Evolutionary conservation across 2,113 vertebrate species (phyloP).

Genomic region (Epinephelus cyanopodus): DNA sequence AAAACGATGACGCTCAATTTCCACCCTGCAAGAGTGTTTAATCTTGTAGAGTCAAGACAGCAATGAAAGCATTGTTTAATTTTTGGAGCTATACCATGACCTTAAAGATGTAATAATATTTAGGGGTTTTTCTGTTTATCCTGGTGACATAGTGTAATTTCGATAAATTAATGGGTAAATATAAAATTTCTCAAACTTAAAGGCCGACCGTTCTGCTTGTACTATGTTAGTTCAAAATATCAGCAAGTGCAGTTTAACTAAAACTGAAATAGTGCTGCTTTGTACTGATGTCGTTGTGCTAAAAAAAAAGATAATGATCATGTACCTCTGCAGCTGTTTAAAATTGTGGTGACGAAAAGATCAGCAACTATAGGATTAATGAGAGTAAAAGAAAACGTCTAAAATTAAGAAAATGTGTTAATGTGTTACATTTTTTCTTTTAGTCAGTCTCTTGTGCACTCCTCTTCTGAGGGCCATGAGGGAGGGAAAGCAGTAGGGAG

Average conservation of each 20-base stretch:
- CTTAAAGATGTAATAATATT: constrained; percentile 1
- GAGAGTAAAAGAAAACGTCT: not conserved
- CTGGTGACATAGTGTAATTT: not conserved
- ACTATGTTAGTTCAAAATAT: not conserved
- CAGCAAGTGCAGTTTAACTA: not conserved
- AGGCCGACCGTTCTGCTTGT: constrained; percentile 3
- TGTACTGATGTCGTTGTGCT: not conserved
- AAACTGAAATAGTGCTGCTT: not conserved
- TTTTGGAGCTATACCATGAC: not conserved
- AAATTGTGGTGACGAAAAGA: not conserved
- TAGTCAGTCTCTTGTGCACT: constrained; percentile 25
- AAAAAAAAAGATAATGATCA: not conserved
- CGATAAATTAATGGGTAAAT: not conserved
- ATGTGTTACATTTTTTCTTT: constrained; percentile 38
- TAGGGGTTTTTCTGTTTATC: not conserved
- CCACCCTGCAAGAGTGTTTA: not conserved
- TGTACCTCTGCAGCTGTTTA: not conserved
- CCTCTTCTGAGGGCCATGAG: constrained; percentile 56
- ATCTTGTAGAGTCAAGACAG: not conserved
- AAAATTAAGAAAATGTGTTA: constrained; percentile 17
- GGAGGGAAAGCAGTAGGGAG: constrained; percentile 52
- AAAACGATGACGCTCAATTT: not conserved
- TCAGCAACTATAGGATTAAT: constrained; percentile 3
- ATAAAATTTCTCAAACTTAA: not conserved
- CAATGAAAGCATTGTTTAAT: not conserved